These are phyloP conservation scores for Brevimyrus niger DNA, from an alignment of 2,113 vertebrate genomes.

Conservation along the genomic window DNA sequence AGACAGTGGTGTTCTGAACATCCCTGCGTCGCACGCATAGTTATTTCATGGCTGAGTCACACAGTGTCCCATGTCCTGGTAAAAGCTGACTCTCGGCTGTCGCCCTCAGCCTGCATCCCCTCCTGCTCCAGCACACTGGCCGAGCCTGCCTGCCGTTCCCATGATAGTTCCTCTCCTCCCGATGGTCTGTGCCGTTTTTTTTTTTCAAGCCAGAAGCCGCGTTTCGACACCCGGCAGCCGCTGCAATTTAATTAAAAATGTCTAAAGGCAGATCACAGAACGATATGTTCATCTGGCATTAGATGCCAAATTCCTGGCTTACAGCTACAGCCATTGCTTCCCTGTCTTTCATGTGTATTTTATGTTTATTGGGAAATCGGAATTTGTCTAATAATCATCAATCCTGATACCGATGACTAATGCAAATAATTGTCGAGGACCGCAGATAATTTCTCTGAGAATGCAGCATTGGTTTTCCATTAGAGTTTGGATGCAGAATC, in stretches of 20 bases:
- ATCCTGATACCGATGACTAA: not conserved
- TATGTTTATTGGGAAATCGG: not conserved
- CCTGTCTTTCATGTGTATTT: not conserved
- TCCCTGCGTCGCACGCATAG: not conserved
- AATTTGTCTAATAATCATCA: not conserved
- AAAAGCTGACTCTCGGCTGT: not conserved
- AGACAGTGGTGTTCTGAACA: not conserved
- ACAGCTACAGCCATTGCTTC: not conserved
- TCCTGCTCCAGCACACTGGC: not conserved
- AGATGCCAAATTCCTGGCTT: not conserved
- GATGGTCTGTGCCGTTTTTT: not conserved
- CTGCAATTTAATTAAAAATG: conserved; percentile 1
- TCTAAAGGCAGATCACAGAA: not conserved
- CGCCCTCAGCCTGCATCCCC: not conserved
- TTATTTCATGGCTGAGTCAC: not conserved
- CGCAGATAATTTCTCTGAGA: not conserved
- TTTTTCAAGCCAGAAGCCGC: not conserved
- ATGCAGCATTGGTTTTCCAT: not conserved
- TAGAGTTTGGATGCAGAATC: not conserved
- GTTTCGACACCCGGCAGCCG: not conserved
- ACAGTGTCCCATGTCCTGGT: not conserved
- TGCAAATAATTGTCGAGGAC: not conserved
- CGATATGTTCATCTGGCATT: not conserved
- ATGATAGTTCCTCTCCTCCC: not conserved
- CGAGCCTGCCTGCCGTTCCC: too few relatives aligned